Evolutionary conservation across 2,888 invertebrate species (phyloP).

Genomic region (Monochamus alternatus): DNA sequence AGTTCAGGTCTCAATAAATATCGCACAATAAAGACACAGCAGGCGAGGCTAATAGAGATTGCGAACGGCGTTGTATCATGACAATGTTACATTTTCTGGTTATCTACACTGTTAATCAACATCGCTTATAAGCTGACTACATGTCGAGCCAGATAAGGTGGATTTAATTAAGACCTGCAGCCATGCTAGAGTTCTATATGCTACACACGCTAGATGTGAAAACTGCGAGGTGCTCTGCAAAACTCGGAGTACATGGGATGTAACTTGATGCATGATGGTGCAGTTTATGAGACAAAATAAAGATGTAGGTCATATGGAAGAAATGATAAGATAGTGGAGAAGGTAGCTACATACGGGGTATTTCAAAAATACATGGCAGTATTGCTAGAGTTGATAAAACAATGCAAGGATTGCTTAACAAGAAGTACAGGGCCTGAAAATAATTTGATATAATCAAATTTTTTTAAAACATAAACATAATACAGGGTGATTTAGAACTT

Average conservation of each 20-base stretch:
- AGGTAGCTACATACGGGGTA: too few species aligned
- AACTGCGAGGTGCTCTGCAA: neutral
- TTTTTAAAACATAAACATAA: too few species aligned
- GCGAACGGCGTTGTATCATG: conserved; percentile 18
- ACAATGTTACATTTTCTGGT: conserved; percentile 29
- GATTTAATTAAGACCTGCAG: conserved; percentile 29
- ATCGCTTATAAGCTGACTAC: conserved; percentile 29
- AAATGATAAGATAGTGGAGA: too few species aligned
- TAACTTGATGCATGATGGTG: too few species aligned
- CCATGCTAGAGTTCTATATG: conserved; percentile 12
- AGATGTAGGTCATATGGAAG: too few species aligned
- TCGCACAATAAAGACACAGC: conserved; percentile 15
- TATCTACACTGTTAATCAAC: conserved; percentile 26
- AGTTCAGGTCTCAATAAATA: conserved; percentile 11
- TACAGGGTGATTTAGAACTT: too few species aligned
- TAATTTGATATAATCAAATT: too few species aligned
- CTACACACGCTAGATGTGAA: conserved; percentile 1
- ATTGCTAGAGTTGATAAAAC: too few species aligned
- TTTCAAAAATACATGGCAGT: too few species aligned
- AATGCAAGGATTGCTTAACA: too few species aligned
- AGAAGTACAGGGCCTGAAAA: too few species aligned
- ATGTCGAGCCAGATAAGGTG: conserved; percentile 25
- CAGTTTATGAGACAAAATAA: too few species aligned
- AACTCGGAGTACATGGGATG: neutral
- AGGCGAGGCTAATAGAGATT: conserved; percentile 23